Evolutionary conservation across 1,140 invertebrate genomes (phyloP).

Genomic region (Anoplolepis gracilipes): DNA sequence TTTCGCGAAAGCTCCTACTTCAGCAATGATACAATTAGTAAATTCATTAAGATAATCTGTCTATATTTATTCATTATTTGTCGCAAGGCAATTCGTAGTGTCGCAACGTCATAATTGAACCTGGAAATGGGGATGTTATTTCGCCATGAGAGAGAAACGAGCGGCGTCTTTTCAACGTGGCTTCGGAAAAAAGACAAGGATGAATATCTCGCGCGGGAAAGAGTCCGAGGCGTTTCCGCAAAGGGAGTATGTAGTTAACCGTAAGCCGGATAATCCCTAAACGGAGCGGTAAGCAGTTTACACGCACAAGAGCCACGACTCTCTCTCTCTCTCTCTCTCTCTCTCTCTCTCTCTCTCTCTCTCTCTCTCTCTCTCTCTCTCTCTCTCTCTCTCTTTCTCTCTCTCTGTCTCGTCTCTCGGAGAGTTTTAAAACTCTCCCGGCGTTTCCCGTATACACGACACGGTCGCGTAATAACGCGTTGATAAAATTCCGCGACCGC

Average conservation of each 20-base stretch:
- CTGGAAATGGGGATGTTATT: neutral
- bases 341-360: too few relatives aligned
- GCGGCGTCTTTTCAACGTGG: neutral
- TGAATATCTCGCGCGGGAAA: neutral
- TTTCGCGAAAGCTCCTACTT: neutral
- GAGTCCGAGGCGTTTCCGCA: slow-evolving; percentile 30
- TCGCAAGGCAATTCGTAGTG: neutral
- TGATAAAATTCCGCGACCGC: slow-evolving; percentile 44
- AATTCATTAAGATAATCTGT: neutral
- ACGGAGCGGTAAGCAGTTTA: slow-evolving; percentile 64
- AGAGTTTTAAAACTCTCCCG: slow-evolving; percentile 50
- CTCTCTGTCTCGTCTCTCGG: too few relatives aligned
- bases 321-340: too few relatives aligned
- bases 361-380: too few relatives aligned
- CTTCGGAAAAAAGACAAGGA: neutral
- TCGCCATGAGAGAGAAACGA: neutral
- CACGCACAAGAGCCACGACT: slow-evolving; percentile 39
- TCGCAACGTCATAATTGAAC: neutral
- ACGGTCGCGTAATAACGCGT: slow-evolving; percentile 38
- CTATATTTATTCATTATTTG: slow-evolving; percentile 6
- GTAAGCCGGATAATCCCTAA: slow-evolving; percentile 63
- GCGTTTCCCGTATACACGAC: slow-evolving; percentile 4
- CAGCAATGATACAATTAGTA: neutral
- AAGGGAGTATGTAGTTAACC: slow-evolving; percentile 59
- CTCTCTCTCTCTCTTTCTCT: neutral